Evolutionary conservation across 2,113 vertebrate species (phyloP).

Genomic region (Apistogramma diplotaenia): DNA sequence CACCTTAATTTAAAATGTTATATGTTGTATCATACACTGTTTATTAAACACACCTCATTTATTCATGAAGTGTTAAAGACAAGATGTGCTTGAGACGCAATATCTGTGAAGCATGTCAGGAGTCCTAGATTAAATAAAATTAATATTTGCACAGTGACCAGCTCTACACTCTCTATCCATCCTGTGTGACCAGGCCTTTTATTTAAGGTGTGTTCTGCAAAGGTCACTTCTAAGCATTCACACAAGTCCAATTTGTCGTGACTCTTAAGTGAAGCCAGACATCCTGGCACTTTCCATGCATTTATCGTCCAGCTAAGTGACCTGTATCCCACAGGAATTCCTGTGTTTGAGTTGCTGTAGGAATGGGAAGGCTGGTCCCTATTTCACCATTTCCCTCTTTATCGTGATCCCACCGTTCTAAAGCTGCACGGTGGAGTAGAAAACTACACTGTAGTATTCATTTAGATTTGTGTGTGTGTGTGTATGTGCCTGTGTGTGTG

Average conservation of each 20-base stretch:
- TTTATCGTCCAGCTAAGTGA: constrained; percentile 65
- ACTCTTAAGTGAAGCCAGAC: constrained; percentile 35
- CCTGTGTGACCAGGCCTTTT: background rate
- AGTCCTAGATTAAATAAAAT: constrained; percentile 9
- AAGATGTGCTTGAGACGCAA: background rate
- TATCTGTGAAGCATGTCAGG: background rate
- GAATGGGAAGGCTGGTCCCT: constrained; percentile 38
- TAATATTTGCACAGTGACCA: background rate
- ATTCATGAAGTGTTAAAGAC: constrained; percentile 42
- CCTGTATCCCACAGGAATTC: constrained; percentile 72
- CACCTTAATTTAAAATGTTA: background rate
- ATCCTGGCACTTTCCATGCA: constrained; percentile 59
- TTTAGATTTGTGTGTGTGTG: background rate
- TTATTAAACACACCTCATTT: constrained; percentile 43
- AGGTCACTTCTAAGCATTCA: constrained; percentile 29
- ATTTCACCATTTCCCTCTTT: constrained; percentile 37
- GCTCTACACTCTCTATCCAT: background rate
- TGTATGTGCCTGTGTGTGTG: background rate
- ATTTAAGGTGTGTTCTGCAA: background rate
- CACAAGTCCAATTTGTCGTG: constrained; percentile 33
- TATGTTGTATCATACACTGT: background rate
- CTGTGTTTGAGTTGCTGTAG: constrained; percentile 66
- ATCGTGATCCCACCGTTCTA: background rate
- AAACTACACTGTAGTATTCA: background rate
- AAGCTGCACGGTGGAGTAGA: background rate